Base-by-base conservation (phyloP, 1,140 invertebrate genomes). In the Drosophila oshimai region DNA sequence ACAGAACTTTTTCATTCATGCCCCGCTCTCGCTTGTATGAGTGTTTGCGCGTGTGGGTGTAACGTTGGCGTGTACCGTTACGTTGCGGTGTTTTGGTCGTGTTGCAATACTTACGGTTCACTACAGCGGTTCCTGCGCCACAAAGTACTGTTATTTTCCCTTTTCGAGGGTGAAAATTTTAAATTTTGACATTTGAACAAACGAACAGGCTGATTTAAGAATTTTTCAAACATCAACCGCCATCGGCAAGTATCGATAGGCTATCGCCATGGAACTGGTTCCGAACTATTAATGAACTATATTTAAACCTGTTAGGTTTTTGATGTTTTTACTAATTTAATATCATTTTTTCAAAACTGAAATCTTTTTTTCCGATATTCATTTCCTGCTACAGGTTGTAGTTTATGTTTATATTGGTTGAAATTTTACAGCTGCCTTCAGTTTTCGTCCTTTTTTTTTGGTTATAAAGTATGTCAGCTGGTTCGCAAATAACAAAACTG, bases 1-100 rank as follows among this genome's bases (percentile, higher is more conserved):
- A 49, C 37, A 24, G 36, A 44, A 37, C 51, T 53, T 51, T 81
- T 83, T 83, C 78, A 83, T 83, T 83, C 79, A 84, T 83, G 72
- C 37, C 37, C 29, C 12, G 31, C 24, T 17, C 6, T 42, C 34
- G 62, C 44, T 6, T 29, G 31, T 26, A 37, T 74, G 47, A 62
- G 67, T 37, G 69, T 46, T 50, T 33, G 24, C 37, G 50, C 36
- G 39, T 46, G 54, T 60, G 61, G 29, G 41, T 20, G 50, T 13
- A n/a, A n/a, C n/a, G 57, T 24, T 12, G 10, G 18, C 9, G n/a
- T 20, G 31, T 39, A 31, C 67, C 64, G 51, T 78, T 74, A 68
- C 17, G 15, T 45, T 39, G 18, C 13, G 12, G 20, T 7, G 12
- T 29, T 51, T 13, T 10, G 37, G 9, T 20, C 10, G 12, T n/a